Percentiles rank a stretch among this genome's conserved stretches.
These are phyloP conservation scores for Ephialtes manifestator DNA, from an alignment of 2,888 invertebrate genomes.

Conservation along the genomic window DNA sequence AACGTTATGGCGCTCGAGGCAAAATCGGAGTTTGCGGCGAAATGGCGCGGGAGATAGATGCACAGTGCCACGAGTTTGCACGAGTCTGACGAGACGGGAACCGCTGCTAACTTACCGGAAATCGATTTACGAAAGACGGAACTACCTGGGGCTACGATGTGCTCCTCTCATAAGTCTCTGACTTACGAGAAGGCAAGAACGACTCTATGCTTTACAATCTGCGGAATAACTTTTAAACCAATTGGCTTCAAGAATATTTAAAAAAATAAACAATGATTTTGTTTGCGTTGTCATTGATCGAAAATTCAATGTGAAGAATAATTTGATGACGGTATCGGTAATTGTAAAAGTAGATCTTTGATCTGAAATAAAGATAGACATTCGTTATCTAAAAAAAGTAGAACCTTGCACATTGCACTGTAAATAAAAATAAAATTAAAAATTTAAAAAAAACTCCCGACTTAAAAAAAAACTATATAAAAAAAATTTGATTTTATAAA, in stretches of 20 bases:
- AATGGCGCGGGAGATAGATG: slow-evolving; percentile 18
- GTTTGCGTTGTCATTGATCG: too few relatives aligned
- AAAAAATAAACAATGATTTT: too few relatives aligned
- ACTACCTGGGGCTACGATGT: slow-evolving; percentile 66
- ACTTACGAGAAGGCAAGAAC: slow-evolving; percentile 28
- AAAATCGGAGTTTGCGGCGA: slow-evolving; percentile 50
- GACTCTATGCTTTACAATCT: neutral
- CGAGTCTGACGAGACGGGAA: slow-evolving; percentile 31
- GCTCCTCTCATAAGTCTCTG: slow-evolving; percentile 62
- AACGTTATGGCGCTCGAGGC: slow-evolving; percentile 49
- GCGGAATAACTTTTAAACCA: slow-evolving; percentile 5
- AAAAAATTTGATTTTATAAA: too few relatives aligned
- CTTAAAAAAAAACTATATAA: too few relatives aligned
- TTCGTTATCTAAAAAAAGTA: too few relatives aligned
- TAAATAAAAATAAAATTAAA: too few relatives aligned
- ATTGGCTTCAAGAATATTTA: neutral
- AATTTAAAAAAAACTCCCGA: too few relatives aligned
- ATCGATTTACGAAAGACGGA: slow-evolving; percentile 68
- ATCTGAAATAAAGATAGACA: too few relatives aligned
- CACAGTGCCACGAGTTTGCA: slow-evolving; percentile 28
- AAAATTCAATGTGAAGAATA: too few relatives aligned
- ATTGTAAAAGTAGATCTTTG: too few relatives aligned
- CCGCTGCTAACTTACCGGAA: slow-evolving; percentile 66
- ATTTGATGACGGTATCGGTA: too few relatives aligned
- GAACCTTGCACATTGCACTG: too few relatives aligned